Conservation (phyloP, 2,888 invertebrate species). For the Himalopsyche japonica region DNA sequence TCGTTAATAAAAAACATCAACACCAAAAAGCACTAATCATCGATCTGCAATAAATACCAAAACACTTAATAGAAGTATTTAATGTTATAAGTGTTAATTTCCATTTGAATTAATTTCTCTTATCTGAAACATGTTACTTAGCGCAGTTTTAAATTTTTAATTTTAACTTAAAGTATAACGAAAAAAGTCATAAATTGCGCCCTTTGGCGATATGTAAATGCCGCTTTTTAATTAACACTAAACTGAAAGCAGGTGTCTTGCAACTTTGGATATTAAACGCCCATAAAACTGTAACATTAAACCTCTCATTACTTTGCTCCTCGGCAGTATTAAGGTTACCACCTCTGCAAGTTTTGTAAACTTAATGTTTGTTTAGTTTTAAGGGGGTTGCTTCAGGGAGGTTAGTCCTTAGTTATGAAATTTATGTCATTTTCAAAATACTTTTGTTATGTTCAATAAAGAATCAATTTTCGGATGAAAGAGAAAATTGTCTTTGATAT, state of each 20-base stretch:
- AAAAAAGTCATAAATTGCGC: not conserved
- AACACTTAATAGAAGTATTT: too few species aligned
- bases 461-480: too few species aligned
- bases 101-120: too few species aligned
- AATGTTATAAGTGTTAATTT: too few species aligned
- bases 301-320: not conserved
- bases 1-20: too few species aligned
- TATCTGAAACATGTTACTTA: too few species aligned
- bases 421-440: not conserved
- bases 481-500: too few species aligned
- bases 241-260: not conserved
- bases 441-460: not conserved
- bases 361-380: not conserved
- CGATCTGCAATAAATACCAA: too few species aligned
- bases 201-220: not conserved
- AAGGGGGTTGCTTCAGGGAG: not conserved
- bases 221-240: not conserved
- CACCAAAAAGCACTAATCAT: too few species aligned
- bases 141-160: not conserved
- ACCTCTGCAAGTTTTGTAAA: not conserved
- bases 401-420: not conserved
- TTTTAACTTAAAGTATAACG: not conserved
- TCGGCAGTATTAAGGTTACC: not conserved
- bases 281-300: not conserved
- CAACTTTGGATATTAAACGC: not conserved